Evolutionary conservation across 2,888 invertebrate genomes (phyloP), one percentile per base, ranked within the genome.

Genomic region (Dicycla oo): DNA sequence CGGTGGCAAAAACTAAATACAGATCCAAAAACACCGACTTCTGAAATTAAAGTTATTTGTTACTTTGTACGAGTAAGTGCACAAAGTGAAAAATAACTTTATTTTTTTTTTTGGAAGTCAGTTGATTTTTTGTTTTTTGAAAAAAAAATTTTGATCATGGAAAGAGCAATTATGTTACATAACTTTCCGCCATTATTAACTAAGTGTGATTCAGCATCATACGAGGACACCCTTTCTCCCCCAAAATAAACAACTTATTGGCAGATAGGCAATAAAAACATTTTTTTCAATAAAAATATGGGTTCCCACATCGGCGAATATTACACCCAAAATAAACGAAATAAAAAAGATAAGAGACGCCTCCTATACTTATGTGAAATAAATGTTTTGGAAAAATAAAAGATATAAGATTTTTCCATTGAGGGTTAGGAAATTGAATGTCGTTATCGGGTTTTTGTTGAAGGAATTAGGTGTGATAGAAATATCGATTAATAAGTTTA

Each of bases 201-300:
- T 40, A n/a, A 47, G 6, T 23, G 3, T 20, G 49, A 83, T 63
- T 30, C 30, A n/a, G n/a, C n/a, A 61, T 66, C 26, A 81, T 45
- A 30, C 38, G 38, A 38, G 38, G 7, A 30, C 67, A 65, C 56
- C 43, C 60, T 43, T 34, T 13, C 34, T 6, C 51, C 54, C 49
- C 43, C 20, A 67, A 73, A 65, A 64, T 70, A 84, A 76, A 70
- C 60, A 54, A 72, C 70, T 76, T 84, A 76, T 62, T 15, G 7
- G 6, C 61, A 69, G 40, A 74, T 65, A 74, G 54, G 75, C 58
- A 83, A 81, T 72, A 84, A 84, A 84, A 73, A 45, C 81, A 58
- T 76, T 81, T 70, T 75, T 67, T 54, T 30, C 58, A 71, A 73
- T 70, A 73, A 81, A 84, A 84, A 74, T 63, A 71, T 56, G 72